phyloP scores from a whole-genome alignment of 1,140 invertebrate genomes.

The Odontomachus brunneus region DNA sequence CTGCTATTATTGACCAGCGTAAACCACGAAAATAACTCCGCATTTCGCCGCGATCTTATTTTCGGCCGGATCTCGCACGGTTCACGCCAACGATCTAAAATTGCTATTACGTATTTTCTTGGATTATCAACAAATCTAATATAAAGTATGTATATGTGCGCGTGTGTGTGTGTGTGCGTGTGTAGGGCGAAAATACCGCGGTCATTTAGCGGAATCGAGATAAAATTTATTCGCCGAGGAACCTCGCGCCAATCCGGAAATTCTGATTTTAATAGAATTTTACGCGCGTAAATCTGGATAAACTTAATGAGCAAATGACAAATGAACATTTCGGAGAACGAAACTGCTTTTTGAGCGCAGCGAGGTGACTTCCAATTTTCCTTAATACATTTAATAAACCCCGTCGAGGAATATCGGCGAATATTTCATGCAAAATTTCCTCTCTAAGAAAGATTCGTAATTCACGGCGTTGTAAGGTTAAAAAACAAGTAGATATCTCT shows the following conservation, averaged over 20 bases:
- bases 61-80: conserved; percentile 13
- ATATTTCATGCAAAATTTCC: too few relatives aligned
- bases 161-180: too few relatives aligned
- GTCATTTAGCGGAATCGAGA: background rate
- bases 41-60: conserved; percentile 40
- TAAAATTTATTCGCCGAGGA: background rate
- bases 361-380: too few relatives aligned
- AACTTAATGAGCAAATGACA: too few relatives aligned
- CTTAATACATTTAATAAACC: too few relatives aligned
- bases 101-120: conserved; percentile 27
- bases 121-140: conserved; percentile 42
- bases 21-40: conserved; percentile 46
- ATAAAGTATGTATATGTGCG: background rate
- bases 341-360: too few relatives aligned
- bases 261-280: background rate
- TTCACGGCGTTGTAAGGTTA: too few relatives aligned
- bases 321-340: too few relatives aligned
- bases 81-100: conserved; percentile 48
- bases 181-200: background rate
- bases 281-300: background rate
- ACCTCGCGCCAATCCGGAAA: background rate
- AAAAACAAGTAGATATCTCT: too few relatives aligned
- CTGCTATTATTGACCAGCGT: conserved; percentile 38
- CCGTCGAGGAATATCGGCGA: too few relatives aligned
- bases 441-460: too few relatives aligned